These are phyloP conservation scores for Nemapogon koenigi DNA, from an alignment of 2,888 invertebrate species.

Conservation along the genomic window DNA sequence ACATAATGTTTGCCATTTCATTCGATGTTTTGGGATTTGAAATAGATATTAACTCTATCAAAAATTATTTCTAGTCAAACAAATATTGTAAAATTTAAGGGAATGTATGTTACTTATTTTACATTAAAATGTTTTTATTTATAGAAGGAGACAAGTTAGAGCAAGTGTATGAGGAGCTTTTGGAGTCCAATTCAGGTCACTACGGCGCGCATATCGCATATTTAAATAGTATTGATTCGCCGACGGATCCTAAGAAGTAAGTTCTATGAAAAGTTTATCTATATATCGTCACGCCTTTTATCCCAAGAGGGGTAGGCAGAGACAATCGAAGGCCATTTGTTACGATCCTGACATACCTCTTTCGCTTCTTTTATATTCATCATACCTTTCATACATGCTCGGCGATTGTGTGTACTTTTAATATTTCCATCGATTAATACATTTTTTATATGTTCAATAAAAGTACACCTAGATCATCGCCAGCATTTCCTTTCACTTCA, in stretches of 20 bases:
- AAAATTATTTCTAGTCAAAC: too few species aligned
- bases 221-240: constrained; percentile 77
- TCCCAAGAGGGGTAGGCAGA: too few species aligned
- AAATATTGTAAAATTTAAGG: not conserved
- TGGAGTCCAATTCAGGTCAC: constrained; percentile 75
- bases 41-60: not conserved
- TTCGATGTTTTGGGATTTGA: not conserved
- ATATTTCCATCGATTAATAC: too few species aligned
- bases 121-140: constrained; percentile 15
- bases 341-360: too few species aligned
- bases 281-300: too few species aligned
- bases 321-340: too few species aligned
- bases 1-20: not conserved
- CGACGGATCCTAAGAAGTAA: constrained; percentile 44
- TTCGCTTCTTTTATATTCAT: too few species aligned
- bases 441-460: too few species aligned
- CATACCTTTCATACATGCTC: too few species aligned
- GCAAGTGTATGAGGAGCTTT: constrained; percentile 77
- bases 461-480: too few species aligned
- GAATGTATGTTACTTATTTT: not conserved
- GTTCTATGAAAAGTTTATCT: constrained; percentile 12
- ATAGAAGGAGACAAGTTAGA: constrained; percentile 71
- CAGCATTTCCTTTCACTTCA: too few species aligned
- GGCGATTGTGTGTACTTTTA: too few species aligned
- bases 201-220: constrained; percentile 80